phyloP scores from a whole-genome alignment of 2,888 invertebrate genomes.

The Ellobium chinense region DNA sequence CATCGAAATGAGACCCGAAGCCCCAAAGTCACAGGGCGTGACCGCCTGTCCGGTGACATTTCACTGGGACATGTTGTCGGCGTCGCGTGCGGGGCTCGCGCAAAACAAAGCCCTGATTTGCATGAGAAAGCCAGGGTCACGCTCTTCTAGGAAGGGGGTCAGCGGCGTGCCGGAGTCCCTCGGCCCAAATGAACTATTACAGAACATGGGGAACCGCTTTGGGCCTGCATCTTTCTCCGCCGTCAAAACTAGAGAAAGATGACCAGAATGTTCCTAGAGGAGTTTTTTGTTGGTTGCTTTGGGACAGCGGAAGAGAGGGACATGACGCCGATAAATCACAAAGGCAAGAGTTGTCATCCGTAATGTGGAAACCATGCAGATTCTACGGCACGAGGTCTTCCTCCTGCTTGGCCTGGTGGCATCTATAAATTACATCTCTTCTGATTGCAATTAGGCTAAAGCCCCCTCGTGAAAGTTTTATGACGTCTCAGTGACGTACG shows the following conservation, averaged over 20 bases:
- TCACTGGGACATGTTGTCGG: not conserved
- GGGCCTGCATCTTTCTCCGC: not conserved
- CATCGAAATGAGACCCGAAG: not conserved
- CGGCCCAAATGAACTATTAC: not conserved
- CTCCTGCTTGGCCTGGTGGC: not conserved
- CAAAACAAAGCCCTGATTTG: slow-evolving; percentile 18
- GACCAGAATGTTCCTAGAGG: no score
- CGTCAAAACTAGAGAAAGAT: not conserved
- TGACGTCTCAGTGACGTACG: no score
- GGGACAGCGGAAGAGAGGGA: not conserved
- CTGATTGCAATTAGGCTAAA: slow-evolving; percentile 4
- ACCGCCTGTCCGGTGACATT: slow-evolving; percentile 1
- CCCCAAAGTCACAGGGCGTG: not conserved
- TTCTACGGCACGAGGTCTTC: no score
- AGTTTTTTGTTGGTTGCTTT: not conserved
- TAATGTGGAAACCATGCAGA: not conserved
- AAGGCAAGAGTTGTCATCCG: not conserved
- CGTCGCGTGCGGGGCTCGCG: not conserved
- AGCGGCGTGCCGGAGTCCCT: not conserved
- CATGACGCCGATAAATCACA: not conserved
- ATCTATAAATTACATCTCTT: not conserved
- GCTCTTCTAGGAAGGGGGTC: not conserved
- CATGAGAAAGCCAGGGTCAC: slow-evolving; percentile 5
- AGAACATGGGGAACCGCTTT: not conserved
- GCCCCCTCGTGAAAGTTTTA: slow-evolving; percentile 25